Evolutionary conservation across 1,140 invertebrate genomes (phyloP).

Genomic region (Rhyzopertha dominica): DNA sequence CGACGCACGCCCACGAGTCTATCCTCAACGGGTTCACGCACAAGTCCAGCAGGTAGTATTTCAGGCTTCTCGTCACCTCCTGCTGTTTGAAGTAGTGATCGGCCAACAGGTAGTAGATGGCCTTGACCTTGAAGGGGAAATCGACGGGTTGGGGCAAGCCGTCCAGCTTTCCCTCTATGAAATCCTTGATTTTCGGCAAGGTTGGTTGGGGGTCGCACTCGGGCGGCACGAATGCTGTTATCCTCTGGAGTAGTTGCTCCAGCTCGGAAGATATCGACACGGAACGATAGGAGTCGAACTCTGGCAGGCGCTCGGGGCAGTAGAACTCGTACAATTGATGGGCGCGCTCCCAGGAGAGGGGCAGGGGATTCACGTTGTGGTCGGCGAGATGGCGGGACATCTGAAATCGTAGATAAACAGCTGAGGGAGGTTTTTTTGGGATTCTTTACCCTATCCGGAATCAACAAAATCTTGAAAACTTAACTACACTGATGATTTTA

Average conservation of each 20-base stretch:
- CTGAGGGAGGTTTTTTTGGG: too few species aligned
- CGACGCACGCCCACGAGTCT: constrained; percentile 89
- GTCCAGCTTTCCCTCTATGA: constrained; percentile 57
- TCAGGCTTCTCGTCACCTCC: constrained; percentile 63
- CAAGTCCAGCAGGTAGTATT: constrained; percentile 80
- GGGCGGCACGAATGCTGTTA: constrained; percentile 66
- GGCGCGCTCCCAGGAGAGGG: constrained; percentile 73
- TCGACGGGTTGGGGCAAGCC: constrained; percentile 48
- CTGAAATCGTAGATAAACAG: too few species aligned
- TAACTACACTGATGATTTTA: too few species aligned
- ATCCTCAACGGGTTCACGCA: constrained; percentile 71
- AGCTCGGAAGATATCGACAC: constrained; percentile 70
- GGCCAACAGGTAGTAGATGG: constrained; percentile 83
- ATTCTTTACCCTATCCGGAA: too few species aligned
- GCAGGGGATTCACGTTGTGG: constrained; percentile 67
- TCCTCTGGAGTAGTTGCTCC: constrained; percentile 70
- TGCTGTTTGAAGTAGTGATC: constrained; percentile 90
- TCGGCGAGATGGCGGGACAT: constrained; percentile 66
- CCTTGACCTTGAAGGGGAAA: constrained; percentile 43
- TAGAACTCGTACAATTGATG: constrained; percentile 80
- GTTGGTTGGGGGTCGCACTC: constrained; percentile 58
- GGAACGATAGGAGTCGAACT: constrained; percentile 73
- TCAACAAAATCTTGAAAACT: too few species aligned
- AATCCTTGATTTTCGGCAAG: constrained; percentile 57
- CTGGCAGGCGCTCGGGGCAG: constrained; percentile 71